Evolutionary conservation across 1,140 invertebrate species (phyloP).

Genomic region (Cylas formicarius): DNA sequence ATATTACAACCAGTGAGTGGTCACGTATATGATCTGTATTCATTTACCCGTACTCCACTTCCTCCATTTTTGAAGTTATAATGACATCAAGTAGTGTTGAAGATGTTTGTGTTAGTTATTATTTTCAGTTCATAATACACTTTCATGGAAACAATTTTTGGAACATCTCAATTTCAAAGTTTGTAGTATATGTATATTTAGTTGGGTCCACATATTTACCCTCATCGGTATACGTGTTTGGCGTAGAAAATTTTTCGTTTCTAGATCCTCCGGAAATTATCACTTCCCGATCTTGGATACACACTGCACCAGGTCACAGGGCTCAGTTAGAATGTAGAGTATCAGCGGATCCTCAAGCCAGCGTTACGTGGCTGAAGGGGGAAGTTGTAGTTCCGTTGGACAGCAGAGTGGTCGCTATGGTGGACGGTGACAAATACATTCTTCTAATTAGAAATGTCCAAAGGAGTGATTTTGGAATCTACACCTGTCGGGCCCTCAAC

Average conservation of each 20-base stretch:
- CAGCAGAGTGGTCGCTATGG: conserved; percentile 51
- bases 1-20: too few relatives aligned
- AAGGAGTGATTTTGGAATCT: conserved; percentile 64
- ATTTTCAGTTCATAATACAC: too few relatives aligned
- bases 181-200: not conserved
- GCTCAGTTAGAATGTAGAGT: conserved; percentile 62
- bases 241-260: too few relatives aligned
- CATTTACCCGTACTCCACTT: too few relatives aligned
- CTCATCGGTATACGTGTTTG: not conserved
- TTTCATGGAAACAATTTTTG: too few relatives aligned
- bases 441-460: conserved; percentile 63
- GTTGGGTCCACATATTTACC: conserved; percentile 3
- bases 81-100: too few relatives aligned
- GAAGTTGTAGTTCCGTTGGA: conserved; percentile 49
- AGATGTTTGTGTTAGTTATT: too few relatives aligned
- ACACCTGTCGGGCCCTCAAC: conserved; percentile 70
- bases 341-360: conserved; percentile 57
- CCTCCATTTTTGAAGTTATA: too few relatives aligned
- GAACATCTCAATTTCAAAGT: conserved; percentile 2
- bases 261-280: conserved; percentile 65
- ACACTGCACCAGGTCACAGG: conserved; percentile 59
- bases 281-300: conserved; percentile 56
- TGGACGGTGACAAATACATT: conserved; percentile 52
- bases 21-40: too few relatives aligned
- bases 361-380: conserved; percentile 54